Evolutionary conservation across 2,888 invertebrate species (phyloP).

Genomic region (Brachynemurus nebulosus): DNA sequence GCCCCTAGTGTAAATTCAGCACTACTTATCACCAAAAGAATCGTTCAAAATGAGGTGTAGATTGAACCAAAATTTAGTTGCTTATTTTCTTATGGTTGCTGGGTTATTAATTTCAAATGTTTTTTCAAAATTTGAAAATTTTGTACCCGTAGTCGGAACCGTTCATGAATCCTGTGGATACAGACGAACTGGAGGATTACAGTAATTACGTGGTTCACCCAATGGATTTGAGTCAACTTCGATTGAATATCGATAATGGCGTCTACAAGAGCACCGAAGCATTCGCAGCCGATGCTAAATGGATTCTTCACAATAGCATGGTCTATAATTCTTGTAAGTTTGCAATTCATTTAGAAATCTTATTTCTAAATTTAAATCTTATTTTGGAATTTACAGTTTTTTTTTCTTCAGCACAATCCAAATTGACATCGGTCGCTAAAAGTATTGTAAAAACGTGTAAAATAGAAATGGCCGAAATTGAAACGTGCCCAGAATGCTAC

Average conservation of each 20-base stretch:
- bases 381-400: slow-evolving; percentile 1
- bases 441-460: slow-evolving; percentile 70
- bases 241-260: slow-evolving; percentile 59
- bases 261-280: slow-evolving; percentile 78
- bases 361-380: neutral
- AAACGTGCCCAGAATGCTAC: slow-evolving; percentile 89
- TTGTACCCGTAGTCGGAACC: slow-evolving; percentile 61
- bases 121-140: slow-evolving; percentile 1
- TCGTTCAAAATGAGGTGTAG: too few species aligned
- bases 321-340: slow-evolving; percentile 77
- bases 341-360: neutral
- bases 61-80: too few species aligned
- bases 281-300: slow-evolving; percentile 79
- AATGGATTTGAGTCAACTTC: slow-evolving; percentile 66
- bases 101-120: neutral
- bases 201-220: slow-evolving; percentile 73
- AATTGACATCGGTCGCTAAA: slow-evolving; percentile 62
- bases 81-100: neutral
- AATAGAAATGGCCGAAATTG: slow-evolving; percentile 82
- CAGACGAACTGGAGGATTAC: slow-evolving; percentile 57
- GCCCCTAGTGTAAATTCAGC: too few species aligned
- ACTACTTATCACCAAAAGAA: too few species aligned
- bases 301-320: slow-evolving; percentile 88
- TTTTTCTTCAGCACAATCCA: slow-evolving; percentile 51
- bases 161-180: slow-evolving; percentile 63